Percentiles rank a stretch among this genome's conserved stretches.
These are phyloP conservation scores for Drosophila buzzatii DNA, from an alignment of 2,888 invertebrate species.

Conservation along the genomic window DNA sequence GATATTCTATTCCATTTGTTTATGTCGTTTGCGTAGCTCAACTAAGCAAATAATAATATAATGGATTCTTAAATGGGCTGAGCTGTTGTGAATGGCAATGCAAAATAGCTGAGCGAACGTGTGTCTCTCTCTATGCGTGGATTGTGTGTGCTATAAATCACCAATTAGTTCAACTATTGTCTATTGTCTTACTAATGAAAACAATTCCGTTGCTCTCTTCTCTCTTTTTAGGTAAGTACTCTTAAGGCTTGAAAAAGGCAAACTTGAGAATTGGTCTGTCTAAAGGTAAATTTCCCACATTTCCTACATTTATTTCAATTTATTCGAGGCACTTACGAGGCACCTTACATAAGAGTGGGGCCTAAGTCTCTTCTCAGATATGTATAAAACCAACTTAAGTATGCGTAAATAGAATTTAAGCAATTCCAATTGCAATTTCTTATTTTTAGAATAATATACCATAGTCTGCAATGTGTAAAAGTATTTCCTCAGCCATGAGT, in stretches of 20 bases:
- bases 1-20: slow-evolving; percentile 5
- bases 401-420: not conserved
- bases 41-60: slow-evolving; percentile 31
- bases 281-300: not conserved
- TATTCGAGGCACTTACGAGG: not conserved
- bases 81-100: slow-evolving; percentile 18
- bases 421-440: not conserved
- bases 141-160: slow-evolving; percentile 16
- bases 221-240: slow-evolving; percentile 62
- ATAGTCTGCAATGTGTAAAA: not conserved
- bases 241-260: not conserved
- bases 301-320: not conserved
- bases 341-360: not conserved
- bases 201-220: slow-evolving; percentile 33
- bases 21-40: slow-evolving; percentile 6
- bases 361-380: not conserved
- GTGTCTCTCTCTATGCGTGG: not conserved
- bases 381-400: not conserved
- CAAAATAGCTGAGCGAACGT: not conserved
- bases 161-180: slow-evolving; percentile 35
- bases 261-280: slow-evolving; percentile 44
- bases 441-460: not conserved
- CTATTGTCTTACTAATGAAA: slow-evolving; percentile 38
- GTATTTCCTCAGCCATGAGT: not conserved
- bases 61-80: slow-evolving; percentile 39